A percentile compares a stretch with the other conserved stretches of the same genome.
Evolutionary conservation across 2,113 vertebrate genomes (phyloP).

Genomic region (Monopterus albus): DNA sequence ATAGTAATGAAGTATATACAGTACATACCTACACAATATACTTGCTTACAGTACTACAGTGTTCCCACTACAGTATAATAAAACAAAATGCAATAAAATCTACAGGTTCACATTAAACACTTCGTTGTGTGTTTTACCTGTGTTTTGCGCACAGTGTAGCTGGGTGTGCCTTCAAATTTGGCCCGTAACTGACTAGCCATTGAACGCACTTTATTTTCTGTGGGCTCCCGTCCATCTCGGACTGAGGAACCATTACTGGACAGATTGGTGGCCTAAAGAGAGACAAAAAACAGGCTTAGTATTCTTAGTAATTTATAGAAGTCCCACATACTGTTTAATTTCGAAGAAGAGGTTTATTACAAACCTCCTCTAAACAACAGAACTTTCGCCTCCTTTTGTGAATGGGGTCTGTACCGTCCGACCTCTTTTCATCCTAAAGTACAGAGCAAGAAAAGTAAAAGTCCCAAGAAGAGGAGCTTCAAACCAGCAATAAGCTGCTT

Average conservation of each 20-base stretch:
- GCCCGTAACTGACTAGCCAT: slow-evolving; percentile 94
- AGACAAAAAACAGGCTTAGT: neutral
- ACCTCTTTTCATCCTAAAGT: slow-evolving; percentile 87
- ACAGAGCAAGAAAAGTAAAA: slow-evolving; percentile 19
- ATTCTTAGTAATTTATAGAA: neutral
- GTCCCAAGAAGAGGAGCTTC: neutral
- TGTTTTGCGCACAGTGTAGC: slow-evolving; percentile 74
- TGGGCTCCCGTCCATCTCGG: slow-evolving; percentile 76
- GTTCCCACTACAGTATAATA: too few relatives aligned
- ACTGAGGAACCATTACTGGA: slow-evolving; percentile 73
- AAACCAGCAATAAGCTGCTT: neutral
- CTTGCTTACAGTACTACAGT: neutral
- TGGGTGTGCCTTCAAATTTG: slow-evolving; percentile 90
- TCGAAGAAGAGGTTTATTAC: slow-evolving; percentile 50
- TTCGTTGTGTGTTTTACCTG: slow-evolving; percentile 83
- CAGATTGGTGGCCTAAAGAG: slow-evolving; percentile 81
- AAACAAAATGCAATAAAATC: neutral
- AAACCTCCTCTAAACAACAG: slow-evolving; percentile 88
- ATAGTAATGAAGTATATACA: too few relatives aligned
- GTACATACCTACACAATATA: neutral
- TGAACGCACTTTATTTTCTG: slow-evolving; percentile 94
- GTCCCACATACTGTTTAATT: too few relatives aligned
- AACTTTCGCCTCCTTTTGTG: slow-evolving; percentile 91
- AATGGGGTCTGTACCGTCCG: slow-evolving; percentile 84
- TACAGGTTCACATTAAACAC: neutral